Evolutionary conservation across 2,113 vertebrate genomes (phyloP).

Genomic region (Lophius piscatorius): DNA sequence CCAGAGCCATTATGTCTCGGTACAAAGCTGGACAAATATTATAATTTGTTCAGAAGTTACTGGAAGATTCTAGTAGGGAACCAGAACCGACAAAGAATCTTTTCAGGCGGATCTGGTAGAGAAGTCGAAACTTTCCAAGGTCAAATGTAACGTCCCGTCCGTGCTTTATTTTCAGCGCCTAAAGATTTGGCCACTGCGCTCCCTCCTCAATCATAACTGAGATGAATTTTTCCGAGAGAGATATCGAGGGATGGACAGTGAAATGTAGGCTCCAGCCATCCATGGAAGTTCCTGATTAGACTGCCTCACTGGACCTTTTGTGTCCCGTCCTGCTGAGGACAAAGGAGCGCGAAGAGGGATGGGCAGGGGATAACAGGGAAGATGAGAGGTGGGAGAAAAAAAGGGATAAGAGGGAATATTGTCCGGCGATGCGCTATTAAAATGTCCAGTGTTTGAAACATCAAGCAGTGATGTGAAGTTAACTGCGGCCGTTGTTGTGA

Average conservation of each 20-base stretch:
- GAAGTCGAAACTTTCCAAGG: slow-evolving; percentile 38
- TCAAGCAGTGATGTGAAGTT: slow-evolving; percentile 39
- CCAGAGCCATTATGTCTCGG: slow-evolving; percentile 50
- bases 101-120: not conserved
- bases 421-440: slow-evolving; percentile 55
- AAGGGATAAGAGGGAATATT: slow-evolving; percentile 72
- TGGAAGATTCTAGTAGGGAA: slow-evolving; percentile 17
- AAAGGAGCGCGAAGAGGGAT: slow-evolving; percentile 73
- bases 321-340: slow-evolving; percentile 78
- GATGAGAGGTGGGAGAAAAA: slow-evolving; percentile 62
- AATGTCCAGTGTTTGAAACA: slow-evolving; percentile 63
- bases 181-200: slow-evolving; percentile 50
- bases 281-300: slow-evolving; percentile 84
- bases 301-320: slow-evolving; percentile 84
- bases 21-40: slow-evolving; percentile 72
- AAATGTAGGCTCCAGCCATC: slow-evolving; percentile 81
- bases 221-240: slow-evolving; percentile 75
- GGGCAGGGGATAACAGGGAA: slow-evolving; percentile 72
- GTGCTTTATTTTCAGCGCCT: slow-evolving; percentile 44
- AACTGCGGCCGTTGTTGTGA: slow-evolving; percentile 15
- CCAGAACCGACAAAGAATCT: not conserved
- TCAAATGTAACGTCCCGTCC: not conserved
- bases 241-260: slow-evolving; percentile 72
- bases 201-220: slow-evolving; percentile 73
- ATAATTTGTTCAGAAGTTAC: slow-evolving; percentile 56